These are phyloP conservation scores for Calephelis perditalis DNA, from an alignment of 2,888 invertebrate species.

Conservation along the genomic window DNA sequence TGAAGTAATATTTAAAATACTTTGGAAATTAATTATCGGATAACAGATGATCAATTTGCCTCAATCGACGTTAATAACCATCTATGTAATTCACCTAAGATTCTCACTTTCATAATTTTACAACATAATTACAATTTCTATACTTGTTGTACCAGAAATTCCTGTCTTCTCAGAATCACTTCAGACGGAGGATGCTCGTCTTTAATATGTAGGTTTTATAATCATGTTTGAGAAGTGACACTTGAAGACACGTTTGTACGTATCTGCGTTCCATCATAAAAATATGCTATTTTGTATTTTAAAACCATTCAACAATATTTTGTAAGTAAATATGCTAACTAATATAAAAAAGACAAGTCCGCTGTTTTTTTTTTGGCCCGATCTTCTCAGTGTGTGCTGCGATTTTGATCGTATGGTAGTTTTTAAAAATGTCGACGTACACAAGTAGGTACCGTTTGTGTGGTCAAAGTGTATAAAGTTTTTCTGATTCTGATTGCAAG, in stretches of 20 bases:
- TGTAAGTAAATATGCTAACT: no score
- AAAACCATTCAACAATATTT: no score
- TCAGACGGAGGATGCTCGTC: not conserved
- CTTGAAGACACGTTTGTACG: not conserved
- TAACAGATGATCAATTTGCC: conserved; percentile 37
- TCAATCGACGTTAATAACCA: conserved; percentile 36
- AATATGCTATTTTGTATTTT: no score
- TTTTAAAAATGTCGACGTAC: no score
- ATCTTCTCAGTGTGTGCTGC: no score
- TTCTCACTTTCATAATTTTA: conserved; percentile 34
- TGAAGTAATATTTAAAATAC: conserved; percentile 14
- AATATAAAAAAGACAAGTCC: no score
- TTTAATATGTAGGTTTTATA: conserved; percentile 10
- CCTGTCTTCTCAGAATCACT: conserved; percentile 1
- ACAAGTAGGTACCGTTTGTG: no score
- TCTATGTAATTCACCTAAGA: conserved; percentile 31
- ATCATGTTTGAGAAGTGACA: conserved; percentile 5
- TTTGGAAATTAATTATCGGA: conserved; percentile 29
- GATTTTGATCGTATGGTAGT: no score
- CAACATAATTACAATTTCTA: conserved; percentile 23
- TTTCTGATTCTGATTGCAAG: no score
- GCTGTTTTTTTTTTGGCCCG: no score
- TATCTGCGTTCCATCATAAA: no score
- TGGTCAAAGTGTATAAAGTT: no score
- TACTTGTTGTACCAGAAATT: conserved; percentile 16